Percentiles rank a stretch among this genome's conserved stretches.
Evolutionary conservation across 2,797 vertebrate species (phyloP).

Genomic region (Sphaeramia orbicularis): DNA sequence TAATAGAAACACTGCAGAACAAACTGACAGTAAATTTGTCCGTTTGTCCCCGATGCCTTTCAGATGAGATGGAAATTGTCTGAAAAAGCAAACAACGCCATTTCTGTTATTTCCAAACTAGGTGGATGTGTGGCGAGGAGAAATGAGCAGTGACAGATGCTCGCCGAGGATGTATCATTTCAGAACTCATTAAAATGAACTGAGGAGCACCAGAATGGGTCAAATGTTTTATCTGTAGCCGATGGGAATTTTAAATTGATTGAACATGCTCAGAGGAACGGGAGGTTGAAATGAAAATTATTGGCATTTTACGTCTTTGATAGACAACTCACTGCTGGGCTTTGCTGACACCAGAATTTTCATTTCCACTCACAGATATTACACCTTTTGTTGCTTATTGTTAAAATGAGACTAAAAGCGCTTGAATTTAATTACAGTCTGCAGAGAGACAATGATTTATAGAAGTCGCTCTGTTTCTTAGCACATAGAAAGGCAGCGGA

Average conservation of each 20-base stretch:
- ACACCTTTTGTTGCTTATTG: conserved; percentile 34
- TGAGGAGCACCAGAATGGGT: conserved; percentile 67
- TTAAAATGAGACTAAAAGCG: conserved; percentile 35
- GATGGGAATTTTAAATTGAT: conserved; percentile 73
- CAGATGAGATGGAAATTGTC: conserved; percentile 55
- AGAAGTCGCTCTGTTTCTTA: conserved; percentile 5
- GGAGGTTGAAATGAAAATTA: conserved; percentile 60
- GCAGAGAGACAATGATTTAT: conserved; percentile 14
- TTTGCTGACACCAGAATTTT: conserved; percentile 47
- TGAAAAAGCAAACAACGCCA: conserved; percentile 15
- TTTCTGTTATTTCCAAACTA: conserved; percentile 39
- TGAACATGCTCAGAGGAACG: conserved; percentile 63
- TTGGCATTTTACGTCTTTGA: conserved; percentile 57
- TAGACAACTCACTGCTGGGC: conserved; percentile 35
- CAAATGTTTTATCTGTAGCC: conserved; percentile 72
- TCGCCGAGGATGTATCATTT: conserved; percentile 58
- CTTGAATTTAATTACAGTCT: conserved; percentile 34
- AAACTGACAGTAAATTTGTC: conserved; percentile 32
- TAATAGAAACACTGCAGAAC: conserved; percentile 36
- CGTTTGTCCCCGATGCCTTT: conserved; percentile 33
- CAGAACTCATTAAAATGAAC: conserved; percentile 81
- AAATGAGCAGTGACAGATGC: conserved; percentile 68
- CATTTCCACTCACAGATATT: conserved; percentile 51
- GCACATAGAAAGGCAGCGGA: not conserved
- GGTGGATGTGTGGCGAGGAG: conserved; percentile 36